Conservation (phyloP, 2,113 vertebrate species). For the Canis aureus region DNA sequence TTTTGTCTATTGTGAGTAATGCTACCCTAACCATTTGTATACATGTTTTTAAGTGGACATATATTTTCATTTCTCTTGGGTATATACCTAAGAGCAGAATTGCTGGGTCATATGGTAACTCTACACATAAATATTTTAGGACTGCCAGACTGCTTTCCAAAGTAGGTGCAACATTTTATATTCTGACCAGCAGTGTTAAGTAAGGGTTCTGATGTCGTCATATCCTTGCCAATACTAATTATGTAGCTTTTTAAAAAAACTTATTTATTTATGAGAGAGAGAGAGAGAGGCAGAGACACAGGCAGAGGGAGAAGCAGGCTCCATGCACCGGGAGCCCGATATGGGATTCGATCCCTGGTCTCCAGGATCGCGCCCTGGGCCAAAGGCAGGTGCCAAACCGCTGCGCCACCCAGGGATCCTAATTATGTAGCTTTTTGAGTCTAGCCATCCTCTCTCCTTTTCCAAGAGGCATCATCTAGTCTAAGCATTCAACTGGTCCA, state of each 20-base stretch:
- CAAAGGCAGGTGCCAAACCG: too few species aligned
- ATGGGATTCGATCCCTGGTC: too few species aligned
- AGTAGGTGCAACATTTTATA: not conserved
- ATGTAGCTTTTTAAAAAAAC: not conserved
- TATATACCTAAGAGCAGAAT: not conserved
- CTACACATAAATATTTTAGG: not conserved
- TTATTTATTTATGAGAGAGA: too few species aligned
- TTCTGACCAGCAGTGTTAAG: not conserved
- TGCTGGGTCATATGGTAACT: not conserved
- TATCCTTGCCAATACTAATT: not conserved
- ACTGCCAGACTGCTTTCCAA: not conserved
- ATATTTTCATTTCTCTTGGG: not conserved
- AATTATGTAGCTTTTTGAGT: not conserved
- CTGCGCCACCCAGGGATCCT: too few species aligned
- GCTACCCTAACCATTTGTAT: not conserved
- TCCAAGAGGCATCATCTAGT: not conserved
- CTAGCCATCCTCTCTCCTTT: not conserved
- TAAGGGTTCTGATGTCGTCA: not conserved
- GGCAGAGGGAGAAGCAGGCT: too few species aligned
- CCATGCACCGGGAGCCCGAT: too few species aligned
- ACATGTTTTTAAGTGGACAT: not conserved
- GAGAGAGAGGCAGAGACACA: too few species aligned
- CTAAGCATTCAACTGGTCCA: not conserved
- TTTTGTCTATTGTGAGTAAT: not conserved
- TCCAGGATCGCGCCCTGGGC: too few species aligned